Conservation (phyloP, 2,888 invertebrate species). For the Heterodera filipjevi region DNA sequence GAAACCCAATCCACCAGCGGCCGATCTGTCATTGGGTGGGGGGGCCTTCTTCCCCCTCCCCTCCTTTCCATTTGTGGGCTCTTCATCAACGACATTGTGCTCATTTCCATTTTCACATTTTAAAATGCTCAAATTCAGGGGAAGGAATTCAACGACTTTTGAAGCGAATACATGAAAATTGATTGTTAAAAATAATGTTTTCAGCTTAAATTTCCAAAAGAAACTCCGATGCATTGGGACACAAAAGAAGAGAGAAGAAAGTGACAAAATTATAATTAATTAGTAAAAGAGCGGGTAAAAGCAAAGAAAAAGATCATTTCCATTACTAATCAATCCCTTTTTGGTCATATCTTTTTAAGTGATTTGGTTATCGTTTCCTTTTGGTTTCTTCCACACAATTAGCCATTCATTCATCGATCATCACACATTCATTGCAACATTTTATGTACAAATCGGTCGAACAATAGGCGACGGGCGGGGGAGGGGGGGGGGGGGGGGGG, state of each 20-base stretch:
- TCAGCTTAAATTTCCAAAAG: no score
- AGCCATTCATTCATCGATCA: slow-evolving; percentile 1
- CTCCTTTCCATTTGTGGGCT: neutral
- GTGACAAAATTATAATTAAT: no score
- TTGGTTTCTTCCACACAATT: neutral
- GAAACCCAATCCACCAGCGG: neutral
- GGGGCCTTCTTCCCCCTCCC: neutral
- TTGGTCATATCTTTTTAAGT: neutral
- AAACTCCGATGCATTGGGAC: no score
- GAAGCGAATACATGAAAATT: no score
- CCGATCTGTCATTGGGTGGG: neutral
- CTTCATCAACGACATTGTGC: slow-evolving; percentile 9
- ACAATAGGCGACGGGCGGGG: no score
- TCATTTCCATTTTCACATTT: neutral
- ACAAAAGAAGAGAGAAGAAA: no score
- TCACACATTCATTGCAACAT: slow-evolving; percentile 9
- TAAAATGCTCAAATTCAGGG: neutral
- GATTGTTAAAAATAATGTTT: no score
- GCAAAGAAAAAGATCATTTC: neutral
- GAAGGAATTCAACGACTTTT: neutral
- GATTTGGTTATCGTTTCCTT: neutral
- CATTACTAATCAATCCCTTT: neutral
- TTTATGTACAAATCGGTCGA: neutral
- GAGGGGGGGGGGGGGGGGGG: no score
- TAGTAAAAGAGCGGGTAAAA: no score